phyloP scores from a whole-genome alignment of 2,797 vertebrate genomes.

The Liparis tanakae region DNA sequence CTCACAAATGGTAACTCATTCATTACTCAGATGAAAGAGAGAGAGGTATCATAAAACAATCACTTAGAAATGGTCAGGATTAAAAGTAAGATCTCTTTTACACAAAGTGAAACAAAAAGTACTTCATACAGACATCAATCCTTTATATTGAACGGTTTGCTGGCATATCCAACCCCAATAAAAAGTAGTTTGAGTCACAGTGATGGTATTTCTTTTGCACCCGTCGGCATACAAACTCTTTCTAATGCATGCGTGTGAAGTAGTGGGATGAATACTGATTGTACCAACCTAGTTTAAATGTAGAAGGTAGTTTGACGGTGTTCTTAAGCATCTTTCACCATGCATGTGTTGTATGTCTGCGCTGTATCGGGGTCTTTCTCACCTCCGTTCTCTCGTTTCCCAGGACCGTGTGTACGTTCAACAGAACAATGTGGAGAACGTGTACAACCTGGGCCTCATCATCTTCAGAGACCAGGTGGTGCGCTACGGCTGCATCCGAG shows the following conservation, averaged over 20 bases:
- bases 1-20: background rate
- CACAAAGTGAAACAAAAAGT: background rate
- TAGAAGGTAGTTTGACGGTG: background rate
- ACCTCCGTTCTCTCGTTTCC: background rate
- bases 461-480: slow-evolving; percentile 99
- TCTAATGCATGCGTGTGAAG: background rate
- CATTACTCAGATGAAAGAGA: background rate
- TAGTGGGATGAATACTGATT: background rate
- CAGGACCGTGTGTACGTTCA: slow-evolving; percentile 98
- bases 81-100: background rate
- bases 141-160: slow-evolving; percentile 21
- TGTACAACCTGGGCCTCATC: slow-evolving; percentile 97
- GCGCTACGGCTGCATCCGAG: slow-evolving; percentile 94
- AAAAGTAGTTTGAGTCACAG: slow-evolving; percentile 8
- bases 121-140: background rate
- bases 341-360: background rate
- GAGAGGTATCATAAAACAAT: background rate
- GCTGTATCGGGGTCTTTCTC: background rate
- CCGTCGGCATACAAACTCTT: background rate
- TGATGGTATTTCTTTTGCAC: background rate
- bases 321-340: background rate
- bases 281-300: background rate
- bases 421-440: slow-evolving; percentile 97
- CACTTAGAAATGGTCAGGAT: background rate
- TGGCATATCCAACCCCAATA: slow-evolving; percentile 1